These are phyloP conservation scores for Gymnarchus niloticus DNA, from an alignment of 2,113 vertebrate species.

Conservation along the genomic window DNA sequence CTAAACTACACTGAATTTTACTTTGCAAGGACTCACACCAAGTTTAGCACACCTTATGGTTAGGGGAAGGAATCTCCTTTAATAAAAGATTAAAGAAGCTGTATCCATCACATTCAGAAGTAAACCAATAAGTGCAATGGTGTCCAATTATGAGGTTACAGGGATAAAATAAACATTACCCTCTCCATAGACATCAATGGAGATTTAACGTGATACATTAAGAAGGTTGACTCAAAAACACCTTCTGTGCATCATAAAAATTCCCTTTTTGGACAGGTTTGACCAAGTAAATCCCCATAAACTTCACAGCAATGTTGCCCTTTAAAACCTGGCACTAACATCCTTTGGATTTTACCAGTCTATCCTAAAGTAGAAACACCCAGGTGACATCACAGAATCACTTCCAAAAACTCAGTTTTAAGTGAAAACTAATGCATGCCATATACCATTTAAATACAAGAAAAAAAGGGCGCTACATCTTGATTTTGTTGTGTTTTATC, in stretches of 20 bases:
- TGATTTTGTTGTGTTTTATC: not conserved
- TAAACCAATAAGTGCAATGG: not conserved
- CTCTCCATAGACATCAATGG: not conserved
- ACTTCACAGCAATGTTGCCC: not conserved
- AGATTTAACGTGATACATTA: not conserved
- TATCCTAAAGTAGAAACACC: not conserved
- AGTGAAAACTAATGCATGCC: no score
- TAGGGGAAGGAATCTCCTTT: not conserved
- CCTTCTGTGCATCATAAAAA: not conserved
- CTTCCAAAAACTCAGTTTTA: no score
- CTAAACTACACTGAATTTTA: not conserved
- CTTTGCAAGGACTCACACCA: not conserved
- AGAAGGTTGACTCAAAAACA: not conserved
- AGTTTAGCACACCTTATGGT: not conserved
- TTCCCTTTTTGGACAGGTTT: not conserved
- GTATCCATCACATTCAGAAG: not conserved
- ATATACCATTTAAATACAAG: not conserved
- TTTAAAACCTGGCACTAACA: not conserved
- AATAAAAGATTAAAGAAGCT: not conserved
- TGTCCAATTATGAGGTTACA: not conserved
- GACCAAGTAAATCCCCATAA: not conserved
- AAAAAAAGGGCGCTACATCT: not conserved
- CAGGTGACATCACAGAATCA: no score
- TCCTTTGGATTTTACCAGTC: not conserved
- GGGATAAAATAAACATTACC: no score